Evolutionary conservation across 2,888 invertebrate species (phyloP).

Genomic region (Diaphora mendica): DNA sequence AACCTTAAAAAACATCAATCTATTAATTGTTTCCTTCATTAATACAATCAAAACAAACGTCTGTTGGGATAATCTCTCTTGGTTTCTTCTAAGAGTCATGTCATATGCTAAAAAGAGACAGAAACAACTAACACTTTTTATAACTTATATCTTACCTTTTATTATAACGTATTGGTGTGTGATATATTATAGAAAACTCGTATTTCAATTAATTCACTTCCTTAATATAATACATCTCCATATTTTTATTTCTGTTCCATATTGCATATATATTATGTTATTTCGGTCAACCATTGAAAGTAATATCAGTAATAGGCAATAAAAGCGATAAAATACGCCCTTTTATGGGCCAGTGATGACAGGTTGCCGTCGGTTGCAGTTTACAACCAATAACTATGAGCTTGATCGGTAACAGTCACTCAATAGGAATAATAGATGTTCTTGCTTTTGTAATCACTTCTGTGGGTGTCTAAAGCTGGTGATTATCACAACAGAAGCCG

Average conservation of each 20-base stretch:
- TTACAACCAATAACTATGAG: conserved; percentile 28
- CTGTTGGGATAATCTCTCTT: too few relatives aligned
- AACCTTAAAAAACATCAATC: too few relatives aligned
- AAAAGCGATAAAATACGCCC: conserved; percentile 59
- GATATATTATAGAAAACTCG: background rate
- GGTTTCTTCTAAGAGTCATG: background rate
- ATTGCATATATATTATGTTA: conserved; percentile 15
- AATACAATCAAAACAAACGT: too few relatives aligned
- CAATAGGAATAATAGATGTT: conserved; percentile 6
- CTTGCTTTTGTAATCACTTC: background rate
- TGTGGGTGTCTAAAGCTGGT: background rate
- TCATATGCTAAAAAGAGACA: background rate
- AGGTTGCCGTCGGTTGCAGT: conserved; percentile 34
- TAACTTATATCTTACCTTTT: background rate
- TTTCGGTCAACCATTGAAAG: conserved; percentile 34
- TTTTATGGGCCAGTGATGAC: conserved; percentile 53
- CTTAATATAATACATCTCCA: conserved; percentile 10
- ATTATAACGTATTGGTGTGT: background rate
- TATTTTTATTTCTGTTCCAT: conserved; percentile 2
- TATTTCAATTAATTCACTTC: conserved; percentile 21
- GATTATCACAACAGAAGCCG: background rate
- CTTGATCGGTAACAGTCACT: conserved; percentile 20
- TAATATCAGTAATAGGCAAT: conserved; percentile 54
- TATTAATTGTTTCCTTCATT: too few relatives aligned
- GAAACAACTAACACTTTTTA: background rate